Percentiles rank a stretch among this genome's conserved stretches.
Conservation (phyloP, 2,113 vertebrate species). For the Sinocyclocheilus anophthalmus region DNA sequence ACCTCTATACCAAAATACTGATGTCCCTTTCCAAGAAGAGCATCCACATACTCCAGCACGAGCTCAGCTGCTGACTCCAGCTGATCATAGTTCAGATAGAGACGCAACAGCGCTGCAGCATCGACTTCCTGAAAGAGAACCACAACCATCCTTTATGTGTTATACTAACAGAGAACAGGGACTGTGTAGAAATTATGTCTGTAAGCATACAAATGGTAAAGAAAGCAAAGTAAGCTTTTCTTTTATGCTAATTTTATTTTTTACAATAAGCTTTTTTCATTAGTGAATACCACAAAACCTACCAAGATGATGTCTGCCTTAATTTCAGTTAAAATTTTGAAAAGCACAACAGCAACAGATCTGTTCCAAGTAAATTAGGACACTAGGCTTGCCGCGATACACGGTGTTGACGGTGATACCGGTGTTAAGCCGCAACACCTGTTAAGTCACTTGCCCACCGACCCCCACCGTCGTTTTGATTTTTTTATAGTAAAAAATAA, state of each 20-base stretch:
- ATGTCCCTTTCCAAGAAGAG: conserved; percentile 89
- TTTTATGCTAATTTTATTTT: not conserved
- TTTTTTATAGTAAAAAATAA: too few relatives aligned
- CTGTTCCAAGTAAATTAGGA: too few relatives aligned
- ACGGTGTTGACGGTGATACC: too few relatives aligned
- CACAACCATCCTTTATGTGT: not conserved
- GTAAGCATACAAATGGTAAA: not conserved
- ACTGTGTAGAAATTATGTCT: not conserved
- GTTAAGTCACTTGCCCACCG: too few relatives aligned
- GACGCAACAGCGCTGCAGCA: conserved; percentile 84
- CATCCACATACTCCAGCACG: conserved; percentile 88
- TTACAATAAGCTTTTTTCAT: not conserved
- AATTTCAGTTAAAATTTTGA: too few relatives aligned
- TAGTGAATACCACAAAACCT: too few relatives aligned
- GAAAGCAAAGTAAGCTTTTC: not conserved
- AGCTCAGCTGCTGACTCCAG: conserved; percentile 88
- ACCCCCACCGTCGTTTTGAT: too few relatives aligned
- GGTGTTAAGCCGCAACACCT: too few relatives aligned
- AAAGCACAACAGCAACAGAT: too few relatives aligned
- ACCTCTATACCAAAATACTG: conserved; percentile 94
- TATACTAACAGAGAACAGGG: not conserved
- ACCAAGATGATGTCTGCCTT: too few relatives aligned
- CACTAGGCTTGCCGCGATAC: too few relatives aligned
- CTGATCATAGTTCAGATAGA: conserved; percentile 91
- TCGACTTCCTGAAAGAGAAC: conserved; percentile 79